Base-by-base conservation (phyloP, 2,888 invertebrate species). In the Cremastinae sp. region DNA sequence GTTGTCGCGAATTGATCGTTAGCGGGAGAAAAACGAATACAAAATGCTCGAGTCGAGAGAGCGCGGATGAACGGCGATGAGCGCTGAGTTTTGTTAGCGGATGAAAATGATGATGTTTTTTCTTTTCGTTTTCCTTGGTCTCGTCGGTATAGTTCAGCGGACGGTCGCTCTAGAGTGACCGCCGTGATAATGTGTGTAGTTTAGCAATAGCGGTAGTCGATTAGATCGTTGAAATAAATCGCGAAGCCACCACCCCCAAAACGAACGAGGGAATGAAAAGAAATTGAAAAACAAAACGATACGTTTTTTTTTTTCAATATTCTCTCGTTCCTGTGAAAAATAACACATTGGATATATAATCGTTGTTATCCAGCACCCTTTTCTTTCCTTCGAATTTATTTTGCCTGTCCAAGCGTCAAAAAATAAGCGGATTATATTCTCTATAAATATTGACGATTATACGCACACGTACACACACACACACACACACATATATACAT, bases 151-250 rank as follows among this genome's bases (percentile, higher is more conserved):
- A 79, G 77, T 62, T 73, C 65, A 72, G 61, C 71, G 76, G 61
- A 65, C 59, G 61, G 49, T 75, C 73, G 68, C 56, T 68, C 73
- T 69, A 53, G 66, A 69, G 75, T 64, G 69, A 74, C 51, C 68
- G 62, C 80, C 84, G 79, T 81, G 84, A 83, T 76, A 77, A 83
- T 80, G 83, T 86, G 87, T 87, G 84, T 86, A 87, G 86, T 85
- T 86, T 87, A 86, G 86, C 86, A 87, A 87, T 87, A 87, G 87
- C 79, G 83, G 77, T 79, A 80, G 82, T 85, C 84, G 85, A 64
- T 69, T 82, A 80, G 75, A 78, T 77, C 61, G 70, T 77, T 65
- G 70, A 78, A 75, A 58, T 73, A 74, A 64, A 79, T 78, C 79
- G 78, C n/a, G 5, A 79, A 74, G 53, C 73, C 79, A 78, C 74